phyloP scores from a whole-genome alignment of 92 coral and sea anemone species.

The Epizoanthus stellaris region DNA sequence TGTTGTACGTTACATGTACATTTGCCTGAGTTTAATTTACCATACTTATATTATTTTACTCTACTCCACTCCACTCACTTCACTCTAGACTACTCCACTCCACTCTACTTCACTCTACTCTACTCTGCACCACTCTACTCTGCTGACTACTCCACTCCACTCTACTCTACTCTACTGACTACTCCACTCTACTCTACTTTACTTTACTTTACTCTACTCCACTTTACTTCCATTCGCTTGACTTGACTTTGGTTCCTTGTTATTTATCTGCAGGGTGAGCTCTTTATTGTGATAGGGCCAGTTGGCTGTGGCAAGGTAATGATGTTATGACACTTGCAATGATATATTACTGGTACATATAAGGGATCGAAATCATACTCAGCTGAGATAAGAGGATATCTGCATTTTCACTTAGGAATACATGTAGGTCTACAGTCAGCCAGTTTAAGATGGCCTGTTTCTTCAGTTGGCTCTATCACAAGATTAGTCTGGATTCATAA shows the following conservation, averaged over 20 bases:
- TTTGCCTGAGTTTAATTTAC: neutral
- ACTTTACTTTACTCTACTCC: neutral
- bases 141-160: neutral
- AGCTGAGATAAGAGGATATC: no score
- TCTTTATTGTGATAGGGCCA: conserved; percentile 89
- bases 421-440: no score
- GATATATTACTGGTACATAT: no score
- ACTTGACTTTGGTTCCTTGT: neutral
- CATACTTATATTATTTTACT: neutral
- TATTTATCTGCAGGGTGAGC: conserved; percentile 76
- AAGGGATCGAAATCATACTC: no score
- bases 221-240: no score
- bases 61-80: no score
- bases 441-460: no score
- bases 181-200: neutral
- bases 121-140: neutral
- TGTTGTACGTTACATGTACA: no score
- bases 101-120: neutral
- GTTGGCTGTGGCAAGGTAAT: conserved; percentile 97
- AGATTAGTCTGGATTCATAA: no score
- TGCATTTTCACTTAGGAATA: no score
- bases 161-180: no score
- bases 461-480: no score
- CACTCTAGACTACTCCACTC: neutral
- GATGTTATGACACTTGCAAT: neutral